Evolutionary conservation across 2,113 vertebrate genomes (phyloP), one percentile per base, ranked within the genome.

Genomic region (Polyodon spathula): DNA sequence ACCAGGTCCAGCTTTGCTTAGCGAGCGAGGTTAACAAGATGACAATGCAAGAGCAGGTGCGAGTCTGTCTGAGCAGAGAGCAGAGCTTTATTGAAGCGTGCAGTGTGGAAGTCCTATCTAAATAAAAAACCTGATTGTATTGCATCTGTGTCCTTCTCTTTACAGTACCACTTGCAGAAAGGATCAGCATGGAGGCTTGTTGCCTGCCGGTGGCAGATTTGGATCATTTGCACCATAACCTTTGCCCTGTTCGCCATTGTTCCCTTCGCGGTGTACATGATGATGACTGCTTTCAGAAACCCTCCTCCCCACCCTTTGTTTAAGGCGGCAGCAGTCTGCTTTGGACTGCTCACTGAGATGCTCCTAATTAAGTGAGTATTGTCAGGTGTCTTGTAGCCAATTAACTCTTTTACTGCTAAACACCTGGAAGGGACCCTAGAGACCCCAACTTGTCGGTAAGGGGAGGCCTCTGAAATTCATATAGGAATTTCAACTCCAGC

Each of bases 151-250:
- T 10, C 5, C 50, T 4, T 63, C 8, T 70, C 54, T 72, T 1
- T 52, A 58, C 72, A 82, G 76, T 84, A 79, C 62, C 67, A 75
- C 60, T 68, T 87, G 52, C 73, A 82, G 69, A 77, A 76, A 66
- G 62, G 64, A 17, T 66, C 67, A 6, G 4, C 71, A 0, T 84
- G 79, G 73, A 65, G 67, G 61, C 48, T 60, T 7, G 15, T 83
- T 62, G 42, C 62, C 54, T 64, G 66, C 66, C 74, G 58, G 14
- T 76, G 77, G 78, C 73, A 71, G 71, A 76, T 73, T 4, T 73
- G 77, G 67, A 6, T 78, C 0, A 48, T 70, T 40, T 59, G 75
- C 14, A 1, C 62, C 16, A 3, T 12, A 0, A 37, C 37, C 2
- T 6, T 64, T 1, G 43, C 53, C 1, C 0, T 59, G 38, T 68